These are phyloP conservation scores for Ailuropoda melanoleuca DNA, from an alignment of 2,113 vertebrate species.

Conservation along the genomic window DNA sequence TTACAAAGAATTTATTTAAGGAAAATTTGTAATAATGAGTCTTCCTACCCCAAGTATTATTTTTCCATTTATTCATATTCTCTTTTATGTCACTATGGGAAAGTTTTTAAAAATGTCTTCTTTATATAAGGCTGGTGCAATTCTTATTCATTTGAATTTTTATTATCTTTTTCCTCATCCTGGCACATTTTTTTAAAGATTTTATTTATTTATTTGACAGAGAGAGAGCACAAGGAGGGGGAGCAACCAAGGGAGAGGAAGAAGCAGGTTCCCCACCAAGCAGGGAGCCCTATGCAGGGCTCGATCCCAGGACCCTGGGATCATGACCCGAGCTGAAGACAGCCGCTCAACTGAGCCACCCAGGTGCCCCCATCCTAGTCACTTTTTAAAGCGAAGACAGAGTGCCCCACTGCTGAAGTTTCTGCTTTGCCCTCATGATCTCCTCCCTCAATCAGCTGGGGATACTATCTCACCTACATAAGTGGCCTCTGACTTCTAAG, in stretches of 20 bases:
- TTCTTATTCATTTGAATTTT: constrained; percentile 2
- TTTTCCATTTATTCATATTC: constrained; percentile 9
- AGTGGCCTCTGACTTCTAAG: background rate
- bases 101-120: background rate
- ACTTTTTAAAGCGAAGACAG: background rate
- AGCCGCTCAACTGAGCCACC: too few relatives aligned
- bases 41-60: background rate
- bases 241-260: too few relatives aligned
- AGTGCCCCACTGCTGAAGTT: background rate
- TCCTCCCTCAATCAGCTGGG: background rate
- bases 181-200: too few relatives aligned
- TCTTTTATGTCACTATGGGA: background rate
- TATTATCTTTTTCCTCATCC: background rate
- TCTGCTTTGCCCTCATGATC: background rate
- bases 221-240: too few relatives aligned
- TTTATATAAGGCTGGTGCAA: background rate
- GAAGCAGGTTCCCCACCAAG: too few relatives aligned
- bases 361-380: too few relatives aligned
- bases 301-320: too few relatives aligned
- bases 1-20: background rate
- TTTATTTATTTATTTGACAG: too few relatives aligned
- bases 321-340: too few relatives aligned
- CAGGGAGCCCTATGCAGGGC: too few relatives aligned
- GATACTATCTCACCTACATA: background rate
- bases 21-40: background rate